A percentile compares a stretch with the other conserved stretches of the same genome.
phyloP scores from a whole-genome alignment of 2,888 invertebrate species.

The Microchrysa polita region DNA sequence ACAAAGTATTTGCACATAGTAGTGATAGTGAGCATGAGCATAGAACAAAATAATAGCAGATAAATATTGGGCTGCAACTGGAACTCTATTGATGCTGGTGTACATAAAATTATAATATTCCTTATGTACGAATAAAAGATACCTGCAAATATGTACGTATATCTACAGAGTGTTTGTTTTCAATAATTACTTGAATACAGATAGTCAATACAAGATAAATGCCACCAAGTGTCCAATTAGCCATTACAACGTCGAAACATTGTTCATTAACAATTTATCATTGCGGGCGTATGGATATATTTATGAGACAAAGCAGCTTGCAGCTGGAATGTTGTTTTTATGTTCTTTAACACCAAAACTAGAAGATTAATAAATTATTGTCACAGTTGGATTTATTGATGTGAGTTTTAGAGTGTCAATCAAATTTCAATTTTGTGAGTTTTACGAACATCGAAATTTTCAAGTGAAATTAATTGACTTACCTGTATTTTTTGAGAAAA shows the following conservation, averaged over 20 bases:
- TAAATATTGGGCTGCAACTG: too few species aligned
- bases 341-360: not conserved
- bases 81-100: too few species aligned
- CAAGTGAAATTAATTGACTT: too few species aligned
- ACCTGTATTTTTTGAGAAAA: too few species aligned
- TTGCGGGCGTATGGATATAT: conserved; percentile 21
- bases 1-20: not conserved
- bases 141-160: not conserved
- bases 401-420: not conserved
- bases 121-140: too few species aligned
- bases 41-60: too few species aligned
- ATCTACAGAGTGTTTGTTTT: conserved; percentile 29
- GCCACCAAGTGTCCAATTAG: conserved; percentile 40
- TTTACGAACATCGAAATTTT: too few species aligned
- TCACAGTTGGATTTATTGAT: not conserved
- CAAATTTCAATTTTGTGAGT: too few species aligned
- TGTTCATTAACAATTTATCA: conserved; percentile 39
- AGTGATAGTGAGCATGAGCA: too few species aligned
- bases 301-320: not conserved
- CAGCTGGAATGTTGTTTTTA: not conserved
- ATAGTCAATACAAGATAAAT: conserved; percentile 27
- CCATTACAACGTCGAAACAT: conserved; percentile 41
- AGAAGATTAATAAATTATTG: not conserved
- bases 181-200: conserved; percentile 26
- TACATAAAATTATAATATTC: too few species aligned